Percentiles rank a stretch among this genome's conserved stretches.
phyloP scores from a whole-genome alignment of 2,797 vertebrate genomes.

The Pyrocephalus nanus region DNA sequence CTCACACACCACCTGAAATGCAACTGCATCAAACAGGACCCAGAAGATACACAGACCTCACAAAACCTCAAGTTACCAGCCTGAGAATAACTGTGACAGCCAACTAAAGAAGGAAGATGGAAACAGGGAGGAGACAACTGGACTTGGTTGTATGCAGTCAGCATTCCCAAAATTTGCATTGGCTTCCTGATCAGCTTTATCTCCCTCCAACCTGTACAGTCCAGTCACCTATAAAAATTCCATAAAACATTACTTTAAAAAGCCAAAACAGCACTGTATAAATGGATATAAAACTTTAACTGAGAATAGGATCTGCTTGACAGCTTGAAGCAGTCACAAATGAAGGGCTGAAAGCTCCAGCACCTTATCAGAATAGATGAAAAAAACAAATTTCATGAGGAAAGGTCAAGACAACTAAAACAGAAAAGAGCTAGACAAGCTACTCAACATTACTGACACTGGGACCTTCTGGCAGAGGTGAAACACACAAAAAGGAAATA shows the following conservation, averaged over 20 bases:
- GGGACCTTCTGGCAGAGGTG: not conserved
- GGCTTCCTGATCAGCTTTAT: not conserved
- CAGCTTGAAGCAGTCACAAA: not conserved
- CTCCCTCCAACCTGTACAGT: not conserved
- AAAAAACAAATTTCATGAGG: not conserved
- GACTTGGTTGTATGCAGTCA: not conserved
- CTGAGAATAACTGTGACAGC: not conserved
- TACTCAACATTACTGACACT: not conserved
- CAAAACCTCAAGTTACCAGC: not conserved
- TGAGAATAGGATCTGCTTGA: not conserved
- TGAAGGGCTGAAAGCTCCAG: not conserved
- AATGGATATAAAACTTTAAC: not conserved
- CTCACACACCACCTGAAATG: not conserved
- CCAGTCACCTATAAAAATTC: not conserved
- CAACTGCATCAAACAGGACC: not conserved
- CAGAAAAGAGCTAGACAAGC: not conserved
- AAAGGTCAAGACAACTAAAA: not conserved
- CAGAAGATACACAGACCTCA: not conserved
- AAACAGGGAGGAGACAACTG: not conserved
- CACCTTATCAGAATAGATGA: not conserved
- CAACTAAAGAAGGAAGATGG: not conserved
- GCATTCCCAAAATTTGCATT: not conserved
- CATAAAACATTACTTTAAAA: not conserved
- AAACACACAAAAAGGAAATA: not conserved
- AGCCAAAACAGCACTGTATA: not conserved